Percentiles rank a stretch among this genome's conserved stretches.
Conservation (phyloP, 2,797 vertebrate genomes). For the Bradypodion ventrale region DNA sequence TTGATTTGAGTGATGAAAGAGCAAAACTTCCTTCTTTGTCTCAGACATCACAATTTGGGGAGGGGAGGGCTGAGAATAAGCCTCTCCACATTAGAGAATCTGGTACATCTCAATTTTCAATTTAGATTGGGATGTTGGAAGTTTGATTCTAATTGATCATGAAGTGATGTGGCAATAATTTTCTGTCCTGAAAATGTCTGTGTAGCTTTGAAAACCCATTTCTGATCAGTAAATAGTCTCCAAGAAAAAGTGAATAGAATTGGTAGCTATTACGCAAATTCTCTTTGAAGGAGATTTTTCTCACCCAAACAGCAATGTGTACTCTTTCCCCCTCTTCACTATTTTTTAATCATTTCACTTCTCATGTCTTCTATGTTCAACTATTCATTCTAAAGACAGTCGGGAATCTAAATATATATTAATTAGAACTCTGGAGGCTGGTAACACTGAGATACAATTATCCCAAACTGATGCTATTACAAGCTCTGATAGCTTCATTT, state of each 20-base stretch:
- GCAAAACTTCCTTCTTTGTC: too few relatives aligned
- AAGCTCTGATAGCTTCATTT: slow-evolving; percentile 84
- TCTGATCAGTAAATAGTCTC: slow-evolving; percentile 12
- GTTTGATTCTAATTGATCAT: slow-evolving; percentile 65
- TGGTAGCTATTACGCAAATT: slow-evolving; percentile 36
- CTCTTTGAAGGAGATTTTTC: slow-evolving; percentile 65
- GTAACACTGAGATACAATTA: slow-evolving; percentile 83
- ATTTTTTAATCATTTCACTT: slow-evolving; percentile 49
- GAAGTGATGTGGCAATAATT: slow-evolving; percentile 51
- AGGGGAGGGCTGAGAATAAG: too few relatives aligned
- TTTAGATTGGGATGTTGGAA: slow-evolving; percentile 67
- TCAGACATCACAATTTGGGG: too few relatives aligned
- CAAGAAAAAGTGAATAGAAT: slow-evolving; percentile 26
- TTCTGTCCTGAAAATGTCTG: slow-evolving; percentile 45
- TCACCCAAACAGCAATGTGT: slow-evolving; percentile 56
- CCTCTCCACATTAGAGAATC: slow-evolving; percentile 16
- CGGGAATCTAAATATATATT: slow-evolving; percentile 84
- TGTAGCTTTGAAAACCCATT: slow-evolving; percentile 56
- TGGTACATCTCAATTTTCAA: slow-evolving; percentile 70
- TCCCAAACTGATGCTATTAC: slow-evolving; percentile 82
- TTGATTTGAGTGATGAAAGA: too few relatives aligned
- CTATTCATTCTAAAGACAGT: slow-evolving; percentile 78
- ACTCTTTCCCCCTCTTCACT: slow-evolving; percentile 59
- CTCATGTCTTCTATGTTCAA: slow-evolving; percentile 71
- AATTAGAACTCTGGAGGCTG: slow-evolving; percentile 85